These are phyloP conservation scores for Xenentodon cancila DNA, from an alignment of 2,797 vertebrate species.

Conservation along the genomic window DNA sequence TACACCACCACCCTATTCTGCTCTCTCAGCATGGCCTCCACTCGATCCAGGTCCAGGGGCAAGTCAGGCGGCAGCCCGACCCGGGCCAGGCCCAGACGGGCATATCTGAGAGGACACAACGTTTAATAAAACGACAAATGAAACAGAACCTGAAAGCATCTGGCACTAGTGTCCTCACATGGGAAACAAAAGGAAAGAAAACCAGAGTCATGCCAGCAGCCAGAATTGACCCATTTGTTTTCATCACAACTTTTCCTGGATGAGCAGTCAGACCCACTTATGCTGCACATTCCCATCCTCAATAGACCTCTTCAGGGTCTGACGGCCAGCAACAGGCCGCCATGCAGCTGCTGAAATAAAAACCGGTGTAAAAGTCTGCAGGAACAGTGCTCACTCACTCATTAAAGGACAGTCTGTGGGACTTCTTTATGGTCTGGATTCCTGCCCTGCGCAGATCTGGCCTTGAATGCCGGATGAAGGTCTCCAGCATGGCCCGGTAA, in stretches of 20 bases:
- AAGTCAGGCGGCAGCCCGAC: slow-evolving; percentile 82
- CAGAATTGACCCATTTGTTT: too few species aligned
- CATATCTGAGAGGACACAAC: slow-evolving; percentile 81
- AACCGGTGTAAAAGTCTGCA: background rate
- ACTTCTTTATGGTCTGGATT: slow-evolving; percentile 88
- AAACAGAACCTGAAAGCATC: too few species aligned
- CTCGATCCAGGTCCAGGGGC: slow-evolving; percentile 67
- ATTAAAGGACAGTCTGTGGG: slow-evolving; percentile 84
- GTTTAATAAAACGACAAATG: too few species aligned
- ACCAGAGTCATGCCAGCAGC: too few species aligned
- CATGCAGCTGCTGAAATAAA: background rate
- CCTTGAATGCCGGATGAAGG: slow-evolving; percentile 77
- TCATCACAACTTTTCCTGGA: too few species aligned
- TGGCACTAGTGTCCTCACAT: too few species aligned
- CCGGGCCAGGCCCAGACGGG: slow-evolving; percentile 83
- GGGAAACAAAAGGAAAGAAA: too few species aligned
- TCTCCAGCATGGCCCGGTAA: slow-evolving; percentile 90
- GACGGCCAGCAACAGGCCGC: too few species aligned
- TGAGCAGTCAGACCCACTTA: too few species aligned
- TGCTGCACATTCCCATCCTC: too few species aligned
- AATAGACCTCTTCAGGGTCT: background rate
- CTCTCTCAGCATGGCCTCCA: slow-evolving; percentile 82
- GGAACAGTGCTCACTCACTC: slow-evolving; percentile 78
- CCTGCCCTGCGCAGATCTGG: slow-evolving; percentile 82
- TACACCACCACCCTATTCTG: slow-evolving; percentile 89